Conservation (phyloP, 1,140 invertebrate species). For the Hylyphantes graminicola region DNA sequence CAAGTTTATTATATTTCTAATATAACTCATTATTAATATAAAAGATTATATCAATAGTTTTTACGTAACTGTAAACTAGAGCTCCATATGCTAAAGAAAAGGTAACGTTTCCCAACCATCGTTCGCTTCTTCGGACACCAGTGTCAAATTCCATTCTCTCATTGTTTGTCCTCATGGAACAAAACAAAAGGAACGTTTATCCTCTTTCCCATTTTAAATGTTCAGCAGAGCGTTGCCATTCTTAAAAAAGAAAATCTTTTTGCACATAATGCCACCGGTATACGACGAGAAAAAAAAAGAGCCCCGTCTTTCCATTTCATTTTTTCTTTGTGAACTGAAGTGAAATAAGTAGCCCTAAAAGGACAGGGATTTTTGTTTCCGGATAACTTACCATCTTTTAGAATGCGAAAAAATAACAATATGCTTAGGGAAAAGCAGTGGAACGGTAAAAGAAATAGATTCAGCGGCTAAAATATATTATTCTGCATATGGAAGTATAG, state of each 20-base stretch:
- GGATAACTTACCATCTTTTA: constrained; percentile 55
- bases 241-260: constrained; percentile 23
- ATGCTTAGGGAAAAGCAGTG: constrained; percentile 1
- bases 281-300: constrained; percentile 54
- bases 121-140: constrained; percentile 31
- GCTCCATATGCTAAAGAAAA: no score
- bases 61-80: no score
- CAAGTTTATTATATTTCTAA: no score
- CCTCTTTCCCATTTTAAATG: constrained; percentile 37
- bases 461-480: no score
- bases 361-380: constrained; percentile 55
- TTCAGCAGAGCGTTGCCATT: constrained; percentile 33
- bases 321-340: constrained; percentile 43
- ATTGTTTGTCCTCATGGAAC: constrained; percentile 50
- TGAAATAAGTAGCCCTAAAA: constrained; percentile 60
- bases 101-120: neutral
- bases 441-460: neutral
- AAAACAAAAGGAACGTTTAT: constrained; percentile 52
- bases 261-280: constrained; percentile 54
- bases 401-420: constrained; percentile 26
- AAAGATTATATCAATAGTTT: no score
- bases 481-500: no score
- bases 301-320: constrained; percentile 26
- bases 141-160: constrained; percentile 39
- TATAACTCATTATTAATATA: no score